A percentile compares a stretch with the other conserved stretches of the same genome.
phyloP scores from a whole-genome alignment of 37 sponge, comb jelly and placozoan species.

The Cliona cf. orientalis region DNA sequence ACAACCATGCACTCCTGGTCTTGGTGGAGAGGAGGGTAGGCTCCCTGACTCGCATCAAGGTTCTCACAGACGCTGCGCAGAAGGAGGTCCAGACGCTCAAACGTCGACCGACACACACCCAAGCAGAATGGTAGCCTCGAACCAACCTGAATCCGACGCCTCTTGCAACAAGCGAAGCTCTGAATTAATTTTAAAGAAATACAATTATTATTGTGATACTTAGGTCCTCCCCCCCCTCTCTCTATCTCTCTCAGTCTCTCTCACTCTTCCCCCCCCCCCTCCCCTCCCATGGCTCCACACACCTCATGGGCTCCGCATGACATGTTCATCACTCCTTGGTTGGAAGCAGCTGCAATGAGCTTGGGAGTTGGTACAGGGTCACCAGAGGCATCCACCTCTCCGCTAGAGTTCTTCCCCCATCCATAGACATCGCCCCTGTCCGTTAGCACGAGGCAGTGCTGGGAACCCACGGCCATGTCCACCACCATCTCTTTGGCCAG shows the following conservation, averaged over 20 bases:
- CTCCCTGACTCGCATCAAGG: constrained; percentile 21
- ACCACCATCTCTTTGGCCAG: constrained; percentile 52
- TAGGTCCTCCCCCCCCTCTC: too few relatives aligned
- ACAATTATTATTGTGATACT: background rate
- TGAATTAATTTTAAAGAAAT: constrained; percentile 17
- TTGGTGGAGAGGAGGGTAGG: constrained; percentile 53
- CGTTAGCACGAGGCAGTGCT: constrained; percentile 70
- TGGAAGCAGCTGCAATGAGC: constrained; percentile 35
- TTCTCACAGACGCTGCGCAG: constrained; percentile 72
- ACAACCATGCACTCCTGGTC: constrained; percentile 91
- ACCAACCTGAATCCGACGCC: constrained; percentile 22
- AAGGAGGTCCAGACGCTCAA: constrained; percentile 72
- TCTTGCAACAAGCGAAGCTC: constrained; percentile 74
- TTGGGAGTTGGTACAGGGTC: constrained; percentile 52
- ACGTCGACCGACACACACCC: constrained; percentile 68
- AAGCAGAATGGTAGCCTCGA: constrained; percentile 81
- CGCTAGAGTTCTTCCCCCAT: constrained; percentile 83
- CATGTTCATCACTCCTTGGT: constrained; percentile 38
- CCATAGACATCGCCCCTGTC: constrained; percentile 68
- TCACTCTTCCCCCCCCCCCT: background rate
- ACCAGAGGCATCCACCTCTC: constrained; percentile 59
- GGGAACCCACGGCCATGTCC: constrained; percentile 61
- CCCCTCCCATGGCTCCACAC: background rate
- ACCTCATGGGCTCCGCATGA: constrained; percentile 66
- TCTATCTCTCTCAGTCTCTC: too few relatives aligned